phyloP scores from a whole-genome alignment of 2,113 vertebrate genomes.

The Ovis aries region ARS-UI_Ramb_v3.0 NC_056059.1:65018501-65019000 shows the following conservation, averaged over 20 bases:
- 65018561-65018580: neutral
- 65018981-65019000: neutral
- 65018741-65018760: neutral
- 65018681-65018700: neutral
- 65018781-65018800: fast-evolving
- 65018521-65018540: neutral
- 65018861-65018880: neutral
- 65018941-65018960: neutral
- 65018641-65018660: neutral
- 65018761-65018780: neutral
- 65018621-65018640: neutral
- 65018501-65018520: neutral
- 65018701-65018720: neutral
- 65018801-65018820: neutral
- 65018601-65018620: neutral
- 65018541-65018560: neutral
- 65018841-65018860: neutral
- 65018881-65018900: neutral
- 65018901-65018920: neutral
- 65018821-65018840: neutral
- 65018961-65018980: neutral
- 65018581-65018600: neutral
- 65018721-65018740: fast-evolving
- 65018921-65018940: neutral
- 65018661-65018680: neutral